Base-by-base conservation (phyloP, 2,113 vertebrate genomes). In the Phocoena phocoena region DNA sequence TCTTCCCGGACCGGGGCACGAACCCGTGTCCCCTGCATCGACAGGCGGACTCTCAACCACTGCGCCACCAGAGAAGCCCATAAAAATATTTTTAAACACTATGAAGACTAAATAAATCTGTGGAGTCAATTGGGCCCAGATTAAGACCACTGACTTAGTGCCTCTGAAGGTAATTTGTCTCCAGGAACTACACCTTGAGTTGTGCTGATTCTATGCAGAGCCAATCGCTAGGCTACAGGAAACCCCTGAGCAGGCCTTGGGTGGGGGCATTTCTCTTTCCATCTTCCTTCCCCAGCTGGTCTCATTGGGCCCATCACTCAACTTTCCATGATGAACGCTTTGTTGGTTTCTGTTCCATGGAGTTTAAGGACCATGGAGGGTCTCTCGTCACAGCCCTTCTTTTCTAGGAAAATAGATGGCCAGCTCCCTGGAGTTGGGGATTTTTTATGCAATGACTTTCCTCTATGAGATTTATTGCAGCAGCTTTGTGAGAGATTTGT, bases 401-500 rank as follows among this genome's bases (percentile, higher is more conserved):
- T 98, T 93, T 67, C 81, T 91, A 97, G 84, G 96, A 98, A 99
- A 98, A 98, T 92, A 98, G 98, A 99, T 93, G 74, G 74, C 96
- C 68, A 97, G 81, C 65, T 98, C 87, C 85, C 87, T 93, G 94
- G 89, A 96, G 95, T 85, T 90, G 58, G 86, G 47, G 20, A 13
- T 73, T 95, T 97, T 97, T 97, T 87, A 96, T 88, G 96, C 97
- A 97, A 97, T 96, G 96, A 98, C 91, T 98, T 95, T 98, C 96
- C 92, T 98, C 79, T 73, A 82, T 0, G 71, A 99, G 98, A 99
- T 98, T 98, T 98, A 99, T 97, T 88, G 97, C 90, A 97, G 94
- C 97, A 98, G 97, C 97, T 97, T 98, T 98, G 95, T 93, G 95
- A 98, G 96, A 98, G 98, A 98, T 98, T 98, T 99, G 98, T 97